A percentile compares a stretch with the other conserved stretches of the same genome.
Conservation (phyloP, 2,113 vertebrate genomes). For the Scophthalmus maximus region DNA sequence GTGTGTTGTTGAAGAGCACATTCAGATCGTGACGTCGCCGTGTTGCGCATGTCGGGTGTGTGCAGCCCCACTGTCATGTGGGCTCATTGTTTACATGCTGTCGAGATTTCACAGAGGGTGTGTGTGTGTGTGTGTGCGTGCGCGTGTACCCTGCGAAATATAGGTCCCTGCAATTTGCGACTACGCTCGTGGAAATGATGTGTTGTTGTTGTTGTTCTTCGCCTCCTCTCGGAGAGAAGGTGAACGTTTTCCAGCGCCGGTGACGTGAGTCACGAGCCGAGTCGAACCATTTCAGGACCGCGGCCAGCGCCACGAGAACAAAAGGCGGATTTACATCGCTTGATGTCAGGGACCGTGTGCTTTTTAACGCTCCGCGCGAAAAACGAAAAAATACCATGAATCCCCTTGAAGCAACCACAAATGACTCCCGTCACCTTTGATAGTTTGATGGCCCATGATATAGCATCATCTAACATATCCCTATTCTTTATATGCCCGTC, state of each 20-base stretch:
- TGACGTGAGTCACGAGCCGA: constrained; percentile 24
- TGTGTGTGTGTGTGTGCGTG: constrained; percentile 51
- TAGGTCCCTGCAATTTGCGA: neutral
- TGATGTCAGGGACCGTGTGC: constrained; percentile 77
- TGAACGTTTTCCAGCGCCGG: neutral
- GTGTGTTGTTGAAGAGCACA: no score
- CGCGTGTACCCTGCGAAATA: constrained; percentile 10
- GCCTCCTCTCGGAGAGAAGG: neutral
- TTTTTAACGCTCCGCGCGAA: neutral
- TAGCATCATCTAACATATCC: no score
- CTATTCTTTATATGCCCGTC: no score
- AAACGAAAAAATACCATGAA: constrained; percentile 72
- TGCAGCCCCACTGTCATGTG: constrained; percentile 76
- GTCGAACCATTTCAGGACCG: constrained; percentile 79
- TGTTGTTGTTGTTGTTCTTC: no score
- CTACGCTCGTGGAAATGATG: neutral
- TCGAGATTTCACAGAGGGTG: constrained; percentile 62
- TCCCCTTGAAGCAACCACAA: no score
- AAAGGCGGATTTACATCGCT: constrained; percentile 83
- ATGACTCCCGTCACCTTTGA: neutral
- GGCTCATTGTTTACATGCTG: constrained; percentile 81
- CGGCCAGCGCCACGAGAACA: constrained; percentile 84
- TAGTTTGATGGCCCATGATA: neutral
- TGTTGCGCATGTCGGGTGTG: constrained; percentile 69
- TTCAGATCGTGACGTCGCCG: constrained; percentile 66